A percentile compares a stretch with the other conserved stretches of the same genome.
phyloP scores from a whole-genome alignment of 2,888 invertebrate genomes.

The Chironomus riparius region DNA sequence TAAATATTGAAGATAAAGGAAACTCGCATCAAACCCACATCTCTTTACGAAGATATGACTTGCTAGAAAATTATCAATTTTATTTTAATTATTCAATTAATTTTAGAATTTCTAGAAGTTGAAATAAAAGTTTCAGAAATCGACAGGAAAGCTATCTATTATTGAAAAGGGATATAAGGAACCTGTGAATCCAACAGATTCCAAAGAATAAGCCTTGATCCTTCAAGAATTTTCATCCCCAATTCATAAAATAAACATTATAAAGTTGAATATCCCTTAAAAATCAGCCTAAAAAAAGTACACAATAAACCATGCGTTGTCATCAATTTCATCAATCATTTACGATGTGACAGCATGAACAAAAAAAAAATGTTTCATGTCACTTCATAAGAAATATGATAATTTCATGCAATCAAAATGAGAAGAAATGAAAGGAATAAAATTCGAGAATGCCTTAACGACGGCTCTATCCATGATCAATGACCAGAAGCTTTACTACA shows the following conservation, averaged over 20 bases:
- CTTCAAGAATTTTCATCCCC: neutral
- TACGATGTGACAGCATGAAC: neutral
- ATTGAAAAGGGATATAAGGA: too few species aligned
- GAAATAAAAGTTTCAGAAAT: too few species aligned
- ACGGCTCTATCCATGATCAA: neutral
- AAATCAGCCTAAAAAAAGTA: neutral
- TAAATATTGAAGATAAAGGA: too few species aligned
- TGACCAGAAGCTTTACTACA: neutral
- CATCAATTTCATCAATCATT: neutral
- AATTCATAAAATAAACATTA: neutral
- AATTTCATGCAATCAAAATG: neutral
- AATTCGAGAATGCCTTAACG: neutral
- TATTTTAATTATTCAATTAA: too few species aligned
- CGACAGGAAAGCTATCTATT: too few species aligned
- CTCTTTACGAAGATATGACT: too few species aligned
- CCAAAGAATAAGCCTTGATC: too few species aligned
- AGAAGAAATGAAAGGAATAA: neutral
- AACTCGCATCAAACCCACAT: too few species aligned
- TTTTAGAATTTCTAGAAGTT: too few species aligned
- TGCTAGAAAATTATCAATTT: too few species aligned
- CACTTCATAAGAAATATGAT: neutral
- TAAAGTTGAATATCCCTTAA: neutral
- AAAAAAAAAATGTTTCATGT: neutral
- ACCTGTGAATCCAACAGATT: too few species aligned
- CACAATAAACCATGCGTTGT: neutral